Percentiles rank a stretch among this genome's conserved stretches.
Evolutionary conservation across 2,113 vertebrate species (phyloP).

Genomic region (Brienomyrus longianalis): DNA sequence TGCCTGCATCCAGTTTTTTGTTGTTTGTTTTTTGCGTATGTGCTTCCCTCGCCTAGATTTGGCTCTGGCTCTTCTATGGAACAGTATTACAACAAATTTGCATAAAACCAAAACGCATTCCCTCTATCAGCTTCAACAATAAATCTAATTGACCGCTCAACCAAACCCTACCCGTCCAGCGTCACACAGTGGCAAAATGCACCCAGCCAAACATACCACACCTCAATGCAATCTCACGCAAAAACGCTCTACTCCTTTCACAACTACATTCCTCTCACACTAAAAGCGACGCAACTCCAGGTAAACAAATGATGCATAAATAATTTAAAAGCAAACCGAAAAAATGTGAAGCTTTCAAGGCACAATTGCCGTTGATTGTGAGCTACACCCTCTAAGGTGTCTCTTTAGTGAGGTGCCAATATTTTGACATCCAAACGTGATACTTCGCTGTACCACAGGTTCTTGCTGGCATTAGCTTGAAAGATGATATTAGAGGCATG

Average conservation of each 20-base stretch:
- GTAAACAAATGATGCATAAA: not conserved
- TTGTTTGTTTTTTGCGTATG: not conserved
- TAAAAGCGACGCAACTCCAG: not conserved
- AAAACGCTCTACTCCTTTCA: not conserved
- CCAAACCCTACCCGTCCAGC: not conserved
- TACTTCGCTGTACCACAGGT: not conserved
- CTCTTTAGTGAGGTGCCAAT: not conserved
- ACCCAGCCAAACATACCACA: not conserved
- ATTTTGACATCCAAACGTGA: not conserved
- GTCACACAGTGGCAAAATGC: not conserved
- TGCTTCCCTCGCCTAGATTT: not conserved
- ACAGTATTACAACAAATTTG: not conserved
- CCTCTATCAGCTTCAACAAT: not conserved
- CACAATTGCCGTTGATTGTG: not conserved
- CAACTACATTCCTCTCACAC: not conserved
- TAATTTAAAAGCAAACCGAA: not conserved
- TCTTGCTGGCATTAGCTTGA: not conserved
- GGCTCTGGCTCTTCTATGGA: not conserved
- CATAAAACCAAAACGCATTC: not conserved
- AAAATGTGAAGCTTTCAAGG: not conserved
- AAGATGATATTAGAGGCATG: not conserved
- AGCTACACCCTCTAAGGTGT: not conserved
- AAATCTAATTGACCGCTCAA: not conserved
- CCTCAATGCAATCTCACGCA: not conserved
- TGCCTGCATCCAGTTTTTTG: not conserved